These are phyloP conservation scores for Spodoptera littoralis DNA, from an alignment of 2,888 invertebrate genomes.

Conservation along the genomic window DNA sequence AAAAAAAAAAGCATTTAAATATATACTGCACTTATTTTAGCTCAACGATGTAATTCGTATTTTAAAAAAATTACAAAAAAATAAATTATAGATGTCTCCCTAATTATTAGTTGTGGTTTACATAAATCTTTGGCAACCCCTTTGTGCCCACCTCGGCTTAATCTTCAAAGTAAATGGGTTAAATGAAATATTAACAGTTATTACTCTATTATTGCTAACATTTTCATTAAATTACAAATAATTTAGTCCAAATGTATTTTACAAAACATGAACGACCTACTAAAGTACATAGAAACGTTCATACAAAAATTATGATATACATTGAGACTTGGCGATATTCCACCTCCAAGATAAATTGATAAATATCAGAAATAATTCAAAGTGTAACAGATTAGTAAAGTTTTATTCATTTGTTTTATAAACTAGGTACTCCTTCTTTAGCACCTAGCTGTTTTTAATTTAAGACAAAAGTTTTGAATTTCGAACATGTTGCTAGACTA, in stretches of 20 bases:
- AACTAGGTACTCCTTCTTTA: slow-evolving; percentile 26
- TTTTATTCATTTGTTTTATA: slow-evolving; percentile 38
- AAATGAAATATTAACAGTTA: slow-evolving; percentile 25
- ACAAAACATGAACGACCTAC: slow-evolving; percentile 41
- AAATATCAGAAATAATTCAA: slow-evolving; percentile 52
- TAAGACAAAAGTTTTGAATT: slow-evolving; percentile 3
- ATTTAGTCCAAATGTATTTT: slow-evolving; percentile 27
- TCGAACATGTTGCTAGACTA: not conserved
- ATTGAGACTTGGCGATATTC: slow-evolving; percentile 56
- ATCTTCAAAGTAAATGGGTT: slow-evolving; percentile 33
- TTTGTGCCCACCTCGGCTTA: slow-evolving; percentile 3
- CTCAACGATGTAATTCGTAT: too few relatives aligned
- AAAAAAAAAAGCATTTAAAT: too few relatives aligned
- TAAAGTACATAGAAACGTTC: slow-evolving; percentile 21
- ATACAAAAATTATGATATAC: slow-evolving; percentile 44
- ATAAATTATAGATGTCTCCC: too few relatives aligned
- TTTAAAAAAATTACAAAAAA: too few relatives aligned
- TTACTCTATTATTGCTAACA: slow-evolving; percentile 15
- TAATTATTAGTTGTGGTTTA: not conserved
- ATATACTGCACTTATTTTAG: too few relatives aligned
- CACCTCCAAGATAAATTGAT: slow-evolving; percentile 56
- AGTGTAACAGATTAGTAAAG: slow-evolving; percentile 49
- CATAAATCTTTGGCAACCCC: slow-evolving; percentile 10
- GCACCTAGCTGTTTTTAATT: slow-evolving; percentile 4
- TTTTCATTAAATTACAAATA: slow-evolving; percentile 30